Evolutionary conservation across 2,113 vertebrate genomes (phyloP), one percentile per base, ranked within the genome.

Genomic region (Onychorhynchus coronatus): DNA sequence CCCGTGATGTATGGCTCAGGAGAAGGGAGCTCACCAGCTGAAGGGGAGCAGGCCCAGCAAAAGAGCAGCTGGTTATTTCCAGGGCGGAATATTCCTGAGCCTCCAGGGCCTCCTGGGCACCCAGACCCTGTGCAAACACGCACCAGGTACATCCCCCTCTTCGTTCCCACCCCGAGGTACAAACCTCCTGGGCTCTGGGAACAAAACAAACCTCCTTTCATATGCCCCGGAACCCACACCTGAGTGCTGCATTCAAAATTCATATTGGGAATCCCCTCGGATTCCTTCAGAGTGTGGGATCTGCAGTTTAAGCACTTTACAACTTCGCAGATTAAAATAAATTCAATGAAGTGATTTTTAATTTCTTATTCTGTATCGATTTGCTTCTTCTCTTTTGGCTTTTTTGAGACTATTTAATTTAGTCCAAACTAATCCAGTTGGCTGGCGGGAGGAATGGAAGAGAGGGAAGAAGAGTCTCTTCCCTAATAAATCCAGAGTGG

Each of bases 251-350:
- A 44, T 30, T 42, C 58, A 0, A 50, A 68, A 92, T 35, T 50
- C 74, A 19, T 2, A 25, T 12, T 2, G 35, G 83, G 65, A 91
- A 80, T 66, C 58, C 84, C 89, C 70, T 55, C 0, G 22, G 95
- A 33, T 47, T 47, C 35, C 84, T 87, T 62, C 49, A 15, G 75
- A 85, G 59, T 37, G n/a, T 50, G 80, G 65, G 84, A 87, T 74
- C 91, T 93, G 93, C 95, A 88, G 62, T 47, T 96, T 78, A 78
- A 92, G 91, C 95, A 85, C 86, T 96, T 93, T 46, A 74, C 93
- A 95, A 85, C 85, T 91, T 63, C 7, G 23, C 68, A 84, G 80
- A 89, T 95, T 89, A 74, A 94, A 94, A 95, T 67, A 89, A 85
- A 93, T 89, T 78, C 87, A 63, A 74, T 67, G n/a, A 88, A 95